Evolutionary conservation across 2,113 vertebrate genomes (phyloP).

Genomic region (Strigops habroptila): DNA sequence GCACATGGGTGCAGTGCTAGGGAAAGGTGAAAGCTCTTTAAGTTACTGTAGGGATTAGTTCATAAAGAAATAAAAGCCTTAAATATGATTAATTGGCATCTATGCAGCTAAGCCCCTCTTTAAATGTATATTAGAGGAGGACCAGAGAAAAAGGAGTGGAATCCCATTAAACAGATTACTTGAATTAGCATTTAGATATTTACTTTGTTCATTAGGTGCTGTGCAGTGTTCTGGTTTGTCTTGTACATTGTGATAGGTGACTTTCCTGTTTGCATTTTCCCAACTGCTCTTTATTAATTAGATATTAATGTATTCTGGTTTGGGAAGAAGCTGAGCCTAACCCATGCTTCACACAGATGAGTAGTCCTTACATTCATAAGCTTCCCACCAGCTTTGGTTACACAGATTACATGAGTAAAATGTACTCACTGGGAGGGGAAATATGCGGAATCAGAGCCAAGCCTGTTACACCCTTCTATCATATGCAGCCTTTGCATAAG

Average conservation of each 20-base stretch:
- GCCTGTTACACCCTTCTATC: not conserved
- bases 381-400: not conserved
- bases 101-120: not conserved
- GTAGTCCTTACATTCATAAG: accelerated
- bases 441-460: not conserved
- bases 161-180: not conserved
- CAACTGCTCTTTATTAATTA: not conserved
- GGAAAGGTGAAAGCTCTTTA: not conserved
- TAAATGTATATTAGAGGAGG: slow-evolving; percentile 62
- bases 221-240: not conserved
- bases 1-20: not conserved
- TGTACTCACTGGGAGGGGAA: not conserved
- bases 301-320: not conserved
- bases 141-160: not conserved
- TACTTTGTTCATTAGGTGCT: not conserved
- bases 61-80: not conserved
- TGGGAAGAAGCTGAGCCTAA: not conserved
- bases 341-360: not conserved
- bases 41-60: not conserved
- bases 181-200: not conserved
- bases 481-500: not conserved
- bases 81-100: not conserved
- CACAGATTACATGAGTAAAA: not conserved
- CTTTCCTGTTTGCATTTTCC: not conserved
- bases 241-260: not conserved